These are phyloP conservation scores for Peucedramus taeniatus DNA, from an alignment of 2,113 vertebrate species.

Conservation along the genomic window DNA sequence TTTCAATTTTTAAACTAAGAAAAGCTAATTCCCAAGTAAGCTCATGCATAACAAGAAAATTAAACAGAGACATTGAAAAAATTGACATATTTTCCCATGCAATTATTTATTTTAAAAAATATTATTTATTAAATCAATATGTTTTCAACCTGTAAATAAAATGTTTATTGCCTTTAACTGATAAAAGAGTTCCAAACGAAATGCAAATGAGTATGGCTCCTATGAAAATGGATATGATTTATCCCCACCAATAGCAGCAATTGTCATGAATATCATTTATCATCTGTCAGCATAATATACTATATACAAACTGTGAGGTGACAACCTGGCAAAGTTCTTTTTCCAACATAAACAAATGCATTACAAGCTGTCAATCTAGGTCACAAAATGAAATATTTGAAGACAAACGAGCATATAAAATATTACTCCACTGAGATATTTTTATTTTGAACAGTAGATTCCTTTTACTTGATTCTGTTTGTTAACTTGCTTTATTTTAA, in stretches of 20 bases:
- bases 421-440: not conserved
- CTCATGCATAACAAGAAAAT: not conserved
- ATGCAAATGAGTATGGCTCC: not conserved
- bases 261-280: slow-evolving; percentile 40
- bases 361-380: not conserved
- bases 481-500: not conserved
- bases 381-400: not conserved
- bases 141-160: not conserved
- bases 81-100: not conserved
- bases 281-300: slow-evolving; percentile 15
- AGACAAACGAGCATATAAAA: not conserved
- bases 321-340: slow-evolving; percentile 20
- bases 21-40: not conserved
- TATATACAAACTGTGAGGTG: slow-evolving; percentile 3
- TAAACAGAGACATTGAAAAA: not conserved
- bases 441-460: not conserved
- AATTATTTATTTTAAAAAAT: not conserved
- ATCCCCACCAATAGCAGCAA: slow-evolving; percentile 6
- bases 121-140: not conserved
- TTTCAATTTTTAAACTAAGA: not conserved
- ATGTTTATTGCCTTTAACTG: not conserved
- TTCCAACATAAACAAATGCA: slow-evolving; percentile 27
- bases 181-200: slow-evolving; percentile 12
- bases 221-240: slow-evolving; percentile 27
- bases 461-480: not conserved